Percentiles rank a stretch among this genome's conserved stretches.
Evolutionary conservation across 2,113 vertebrate species (phyloP).

Genomic region (Rana temporaria): DNA sequence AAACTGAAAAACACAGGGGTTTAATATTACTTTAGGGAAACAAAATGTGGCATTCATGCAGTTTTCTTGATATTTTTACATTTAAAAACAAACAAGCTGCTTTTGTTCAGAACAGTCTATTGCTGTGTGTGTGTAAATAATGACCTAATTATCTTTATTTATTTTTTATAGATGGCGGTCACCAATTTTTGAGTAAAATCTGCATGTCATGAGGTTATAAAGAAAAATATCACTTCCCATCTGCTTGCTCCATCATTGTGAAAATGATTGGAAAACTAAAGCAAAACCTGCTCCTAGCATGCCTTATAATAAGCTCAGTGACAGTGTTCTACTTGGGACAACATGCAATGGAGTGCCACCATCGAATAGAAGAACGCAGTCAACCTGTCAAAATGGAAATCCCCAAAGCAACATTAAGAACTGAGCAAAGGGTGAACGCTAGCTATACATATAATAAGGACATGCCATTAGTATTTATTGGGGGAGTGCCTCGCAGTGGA

Average conservation of each 20-base stretch:
- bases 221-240: slow-evolving; percentile 51
- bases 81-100: no score
- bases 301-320: slow-evolving; percentile 91
- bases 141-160: not conserved
- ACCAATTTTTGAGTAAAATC: slow-evolving; percentile 58
- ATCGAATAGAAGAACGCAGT: slow-evolving; percentile 84
- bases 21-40: not conserved
- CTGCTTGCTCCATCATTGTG: slow-evolving; percentile 35
- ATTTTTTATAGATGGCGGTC: slow-evolving; percentile 59
- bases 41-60: no score
- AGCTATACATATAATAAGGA: slow-evolving; percentile 90
- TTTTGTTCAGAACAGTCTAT: not conserved
- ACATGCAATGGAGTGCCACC: slow-evolving; percentile 96
- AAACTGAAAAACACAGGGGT: no score
- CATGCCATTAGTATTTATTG: slow-evolving; percentile 96
- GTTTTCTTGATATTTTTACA: no score
- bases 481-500: slow-evolving; percentile 92
- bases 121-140: not conserved
- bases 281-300: slow-evolving; percentile 92
- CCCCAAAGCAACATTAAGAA: slow-evolving; percentile 70
- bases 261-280: slow-evolving; percentile 94
- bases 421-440: slow-evolving; percentile 66
- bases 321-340: slow-evolving; percentile 94
- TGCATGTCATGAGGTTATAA: slow-evolving; percentile 67
- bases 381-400: slow-evolving; percentile 69